A percentile compares a stretch with the other conserved stretches of the same genome.
Evolutionary conservation across 2,888 invertebrate genomes (phyloP).

Genomic region (Pteria penguin): DNA sequence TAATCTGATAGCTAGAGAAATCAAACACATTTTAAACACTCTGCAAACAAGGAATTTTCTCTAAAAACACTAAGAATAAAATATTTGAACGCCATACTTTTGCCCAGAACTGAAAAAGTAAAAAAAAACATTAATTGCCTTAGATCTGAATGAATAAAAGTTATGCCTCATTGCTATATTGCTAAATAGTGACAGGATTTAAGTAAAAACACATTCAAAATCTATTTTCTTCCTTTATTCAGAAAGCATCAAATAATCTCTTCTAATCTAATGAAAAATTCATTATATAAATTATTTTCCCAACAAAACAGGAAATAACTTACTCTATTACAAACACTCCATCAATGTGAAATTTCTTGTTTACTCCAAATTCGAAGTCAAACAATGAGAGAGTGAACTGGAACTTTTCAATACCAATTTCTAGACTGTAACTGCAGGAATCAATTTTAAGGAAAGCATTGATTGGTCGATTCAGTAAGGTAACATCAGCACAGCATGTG

Average conservation of each 20-base stretch:
- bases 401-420: conserved; percentile 29
- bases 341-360: conserved; percentile 11
- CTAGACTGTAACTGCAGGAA: conserved; percentile 4
- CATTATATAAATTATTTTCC: not conserved
- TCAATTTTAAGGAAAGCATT: conserved; percentile 1
- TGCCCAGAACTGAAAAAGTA: too few species aligned
- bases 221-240: too few species aligned
- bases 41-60: too few species aligned
- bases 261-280: not conserved
- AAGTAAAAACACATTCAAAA: too few species aligned
- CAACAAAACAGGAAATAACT: not conserved
- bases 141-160: too few species aligned
- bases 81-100: too few species aligned
- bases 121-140: too few species aligned
- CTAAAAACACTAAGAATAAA: too few species aligned
- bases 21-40: not conserved
- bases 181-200: too few species aligned
- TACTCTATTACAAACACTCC: conserved; percentile 19
- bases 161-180: too few species aligned
- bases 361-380: conserved; percentile 20
- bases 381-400: conserved; percentile 30
- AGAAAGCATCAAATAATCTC: too few species aligned
- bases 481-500: conserved; percentile 38
- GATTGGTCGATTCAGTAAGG: conserved; percentile 17
- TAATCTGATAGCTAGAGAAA: conserved; percentile 40